Evolutionary conservation across 2,113 vertebrate species (phyloP).

Genomic region (Sylvilagus bachmani): DNA sequence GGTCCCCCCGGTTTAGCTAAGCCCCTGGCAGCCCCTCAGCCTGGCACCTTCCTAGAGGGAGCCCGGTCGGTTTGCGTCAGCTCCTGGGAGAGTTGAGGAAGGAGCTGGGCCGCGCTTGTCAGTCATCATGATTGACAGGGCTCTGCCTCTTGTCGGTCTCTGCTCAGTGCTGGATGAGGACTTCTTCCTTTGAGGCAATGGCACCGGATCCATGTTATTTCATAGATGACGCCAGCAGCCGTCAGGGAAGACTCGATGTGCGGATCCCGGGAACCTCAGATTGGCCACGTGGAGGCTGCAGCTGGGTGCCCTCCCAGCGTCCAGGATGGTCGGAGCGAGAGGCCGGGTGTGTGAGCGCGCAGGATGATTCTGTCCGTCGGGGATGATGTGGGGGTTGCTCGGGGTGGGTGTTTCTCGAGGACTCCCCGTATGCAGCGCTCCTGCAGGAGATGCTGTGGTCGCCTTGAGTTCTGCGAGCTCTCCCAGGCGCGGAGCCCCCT

Average conservation of each 20-base stretch:
- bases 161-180: not conserved
- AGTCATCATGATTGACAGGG: not conserved
- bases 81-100: not conserved
- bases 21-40: not conserved
- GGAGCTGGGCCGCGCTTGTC: not conserved
- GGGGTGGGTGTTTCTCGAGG: not conserved
- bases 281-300: not conserved
- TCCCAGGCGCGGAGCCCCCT: not conserved
- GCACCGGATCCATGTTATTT: not conserved
- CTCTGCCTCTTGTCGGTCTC: not conserved
- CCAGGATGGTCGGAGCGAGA: not conserved
- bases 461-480: not conserved
- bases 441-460: not conserved
- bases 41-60: not conserved
- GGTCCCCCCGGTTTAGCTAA: not conserved
- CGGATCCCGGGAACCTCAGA: not conserved
- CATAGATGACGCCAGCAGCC: not conserved
- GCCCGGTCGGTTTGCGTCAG: not conserved
- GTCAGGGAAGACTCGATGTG: not conserved
- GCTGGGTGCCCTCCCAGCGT: not conserved
- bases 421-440: fast-evolving
- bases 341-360: not conserved
- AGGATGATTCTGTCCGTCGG: not conserved
- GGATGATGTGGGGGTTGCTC: not conserved
- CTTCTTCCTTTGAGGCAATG: not conserved